A percentile compares a stretch with the other conserved stretches of the same genome.
Conservation (phyloP, 2,797 vertebrate species). For the Antrozous pallidus region DNA sequence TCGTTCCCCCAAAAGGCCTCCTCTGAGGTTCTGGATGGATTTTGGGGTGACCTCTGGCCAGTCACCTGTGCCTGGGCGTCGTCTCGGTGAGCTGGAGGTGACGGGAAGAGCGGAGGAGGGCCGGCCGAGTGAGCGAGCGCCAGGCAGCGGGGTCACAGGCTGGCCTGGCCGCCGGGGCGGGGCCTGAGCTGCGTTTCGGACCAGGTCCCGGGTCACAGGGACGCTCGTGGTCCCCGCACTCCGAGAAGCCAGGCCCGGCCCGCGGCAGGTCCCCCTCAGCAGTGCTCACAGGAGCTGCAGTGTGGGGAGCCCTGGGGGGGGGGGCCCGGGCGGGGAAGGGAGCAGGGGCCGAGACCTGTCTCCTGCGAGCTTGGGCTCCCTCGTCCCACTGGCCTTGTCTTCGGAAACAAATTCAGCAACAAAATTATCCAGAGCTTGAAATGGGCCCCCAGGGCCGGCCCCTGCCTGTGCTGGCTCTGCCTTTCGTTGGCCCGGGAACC, state of each 20-base stretch:
- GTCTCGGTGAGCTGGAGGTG: not conserved
- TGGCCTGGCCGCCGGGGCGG: not conserved
- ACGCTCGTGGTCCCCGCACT: not conserved
- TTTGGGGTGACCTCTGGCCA: not conserved
- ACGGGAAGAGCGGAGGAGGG: not conserved
- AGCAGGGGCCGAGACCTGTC: not conserved
- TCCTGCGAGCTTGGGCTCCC: not conserved
- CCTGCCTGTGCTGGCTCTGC: too few species aligned
- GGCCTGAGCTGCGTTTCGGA: not conserved
- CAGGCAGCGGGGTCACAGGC: accelerated
- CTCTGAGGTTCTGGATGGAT: not conserved
- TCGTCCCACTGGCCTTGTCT: not conserved
- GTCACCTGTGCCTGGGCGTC: not conserved
- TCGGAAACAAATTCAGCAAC: not conserved
- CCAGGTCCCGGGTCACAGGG: too few species aligned
- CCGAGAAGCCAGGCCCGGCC: not conserved
- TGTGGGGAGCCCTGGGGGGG: not conserved
- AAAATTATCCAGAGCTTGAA: too few species aligned
- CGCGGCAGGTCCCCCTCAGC: not conserved
- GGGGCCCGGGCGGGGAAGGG: not conserved
- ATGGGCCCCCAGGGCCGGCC: too few species aligned
- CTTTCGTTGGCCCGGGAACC: too few species aligned
- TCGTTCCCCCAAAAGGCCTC: not conserved
- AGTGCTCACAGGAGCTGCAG: not conserved
- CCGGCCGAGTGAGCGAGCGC: too few species aligned